Evolutionary conservation across 2,113 vertebrate genomes (phyloP), one percentile per base, ranked within the genome.

Genomic region (Pagrus major): DNA sequence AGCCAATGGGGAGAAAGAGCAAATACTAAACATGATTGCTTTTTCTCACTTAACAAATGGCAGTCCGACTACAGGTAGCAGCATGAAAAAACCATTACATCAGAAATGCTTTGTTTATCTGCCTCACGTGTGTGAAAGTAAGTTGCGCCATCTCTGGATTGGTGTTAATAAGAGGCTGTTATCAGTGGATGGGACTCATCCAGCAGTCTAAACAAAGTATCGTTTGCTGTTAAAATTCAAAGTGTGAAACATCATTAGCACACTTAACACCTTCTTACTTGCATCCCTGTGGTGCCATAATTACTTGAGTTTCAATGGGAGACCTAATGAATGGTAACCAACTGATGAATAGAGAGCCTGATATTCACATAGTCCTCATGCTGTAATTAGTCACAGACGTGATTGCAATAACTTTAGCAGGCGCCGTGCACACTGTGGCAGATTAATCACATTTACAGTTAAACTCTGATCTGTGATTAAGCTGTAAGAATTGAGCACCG

Each of bases 181-280:
- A 29, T 46, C 14, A 16, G 27, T n/a, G 72, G 37, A 14, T 11
- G 31, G 29, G 21, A 39, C 14, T 41, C 37, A 39, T 59, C 18
- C 15, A 56, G 35, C 21, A 44, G 60, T 81, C 52, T 63, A 63
- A 73, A 84, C 33, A 77, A 65, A 69, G 66, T 6, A 41, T 4
- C 31, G 20, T 14, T 27, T 29, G 23, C 63, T 59, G 31, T 58
- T 75, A 11, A 33, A 70, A 51, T 33, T 58, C 18, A 27, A 72
- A 5, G 51, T 84, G 81, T 83, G 72, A 90, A 60, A 71, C 41
- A 56, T 81, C 21, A 49, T 73, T 46, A 80, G 68, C 81, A 49
- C 33, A 6, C 2, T 77, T 67, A 68, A 60, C 56, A 72, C 60
- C 37, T 66, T 56, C 74, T 21, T 35, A 44, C 42, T 14, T 47